These are phyloP conservation scores for Denticeps clupeoides DNA, from an alignment of 2,797 vertebrate genomes.

Conservation along the genomic window DNA sequence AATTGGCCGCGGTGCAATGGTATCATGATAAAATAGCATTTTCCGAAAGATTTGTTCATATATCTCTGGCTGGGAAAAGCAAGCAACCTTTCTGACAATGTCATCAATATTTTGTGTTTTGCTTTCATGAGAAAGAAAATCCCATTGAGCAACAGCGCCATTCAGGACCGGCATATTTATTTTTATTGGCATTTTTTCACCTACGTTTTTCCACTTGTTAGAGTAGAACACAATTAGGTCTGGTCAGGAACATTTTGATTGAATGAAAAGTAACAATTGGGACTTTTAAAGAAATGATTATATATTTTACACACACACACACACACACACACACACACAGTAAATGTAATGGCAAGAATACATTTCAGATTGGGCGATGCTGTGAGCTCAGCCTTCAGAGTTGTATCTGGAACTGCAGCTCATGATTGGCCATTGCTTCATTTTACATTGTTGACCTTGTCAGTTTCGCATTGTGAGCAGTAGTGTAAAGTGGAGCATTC, in stretches of 20 bases:
- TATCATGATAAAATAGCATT: slow-evolving; percentile 16
- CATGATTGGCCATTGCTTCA: not conserved
- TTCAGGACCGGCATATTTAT: slow-evolving; percentile 5
- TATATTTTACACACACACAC: too few species aligned
- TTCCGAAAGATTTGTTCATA: slow-evolving; percentile 8
- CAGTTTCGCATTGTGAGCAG: not conserved
- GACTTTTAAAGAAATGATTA: too few species aligned
- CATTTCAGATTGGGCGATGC: too few species aligned
- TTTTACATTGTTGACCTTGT: not conserved
- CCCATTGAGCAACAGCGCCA: slow-evolving; percentile 1
- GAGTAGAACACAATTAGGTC: too few species aligned
- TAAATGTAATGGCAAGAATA: too few species aligned
- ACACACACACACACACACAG: too few species aligned
- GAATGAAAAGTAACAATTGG: too few species aligned
- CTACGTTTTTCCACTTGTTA: too few species aligned
- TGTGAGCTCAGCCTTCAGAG: too few species aligned
- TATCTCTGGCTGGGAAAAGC: slow-evolving; percentile 10
- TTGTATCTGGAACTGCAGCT: too few species aligned
- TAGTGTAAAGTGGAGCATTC: not conserved
- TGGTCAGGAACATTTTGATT: too few species aligned
- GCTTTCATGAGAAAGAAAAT: slow-evolving; percentile 5
- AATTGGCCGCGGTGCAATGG: slow-evolving; percentile 14
- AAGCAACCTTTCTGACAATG: slow-evolving; percentile 8
- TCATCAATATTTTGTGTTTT: slow-evolving; percentile 8
- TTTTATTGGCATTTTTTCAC: not conserved